Conservation (phyloP, 2,888 invertebrate species). For the Thereva nobilitata region DNA sequence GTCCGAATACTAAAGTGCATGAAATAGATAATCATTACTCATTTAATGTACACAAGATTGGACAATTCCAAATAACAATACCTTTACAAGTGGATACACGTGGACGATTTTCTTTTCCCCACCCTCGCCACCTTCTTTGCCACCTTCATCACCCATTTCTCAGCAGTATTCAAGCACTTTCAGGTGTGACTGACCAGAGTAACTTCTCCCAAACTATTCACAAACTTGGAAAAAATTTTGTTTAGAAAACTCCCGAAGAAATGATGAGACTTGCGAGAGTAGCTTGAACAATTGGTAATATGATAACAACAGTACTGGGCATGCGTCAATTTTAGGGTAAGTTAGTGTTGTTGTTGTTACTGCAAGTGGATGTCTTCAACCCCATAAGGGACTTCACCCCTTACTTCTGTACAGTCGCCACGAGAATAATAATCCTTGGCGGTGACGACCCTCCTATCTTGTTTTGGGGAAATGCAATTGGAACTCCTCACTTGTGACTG, state of each 20-base stretch:
- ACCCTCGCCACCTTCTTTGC: conserved; percentile 50
- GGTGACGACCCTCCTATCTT: too few relatives aligned
- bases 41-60: too few relatives aligned
- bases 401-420: too few relatives aligned
- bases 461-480: too few relatives aligned
- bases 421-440: too few relatives aligned
- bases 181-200: neutral
- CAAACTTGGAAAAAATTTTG: neutral
- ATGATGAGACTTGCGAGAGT: conserved; percentile 13
- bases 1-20: conserved; percentile 72
- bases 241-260: neutral
- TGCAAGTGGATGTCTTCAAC: too few relatives aligned
- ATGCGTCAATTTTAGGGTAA: too few relatives aligned
- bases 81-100: conserved; percentile 82
- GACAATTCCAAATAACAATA: conserved; percentile 53
- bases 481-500: too few relatives aligned
- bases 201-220: neutral
- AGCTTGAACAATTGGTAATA: neutral
- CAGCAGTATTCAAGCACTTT: neutral
- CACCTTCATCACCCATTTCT: conserved; percentile 55
- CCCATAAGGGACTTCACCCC: too few relatives aligned
- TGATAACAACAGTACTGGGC: too few relatives aligned
- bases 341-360: too few relatives aligned
- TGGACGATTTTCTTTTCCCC: conserved; percentile 70
- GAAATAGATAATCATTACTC: neutral